Evolutionary conservation across 2,113 vertebrate species (phyloP).

Genomic region (Odocoileus virginianus): DNA sequence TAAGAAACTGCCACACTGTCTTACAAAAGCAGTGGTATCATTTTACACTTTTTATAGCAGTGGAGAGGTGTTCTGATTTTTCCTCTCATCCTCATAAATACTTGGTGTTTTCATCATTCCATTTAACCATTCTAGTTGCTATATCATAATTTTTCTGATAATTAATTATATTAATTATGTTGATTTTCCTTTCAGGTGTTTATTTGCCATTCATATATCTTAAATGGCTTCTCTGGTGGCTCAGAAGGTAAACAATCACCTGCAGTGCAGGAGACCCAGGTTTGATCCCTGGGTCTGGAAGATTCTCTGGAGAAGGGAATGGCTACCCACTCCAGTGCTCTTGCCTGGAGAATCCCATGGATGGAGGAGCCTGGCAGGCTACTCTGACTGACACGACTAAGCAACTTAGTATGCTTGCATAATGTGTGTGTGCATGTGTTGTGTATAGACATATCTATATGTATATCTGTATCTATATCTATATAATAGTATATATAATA

Average conservation of each 20-base stretch:
- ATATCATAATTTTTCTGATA: background rate
- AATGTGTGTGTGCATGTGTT: background rate
- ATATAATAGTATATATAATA: background rate
- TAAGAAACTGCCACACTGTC: background rate
- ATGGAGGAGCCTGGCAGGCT: background rate
- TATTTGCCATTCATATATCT: background rate
- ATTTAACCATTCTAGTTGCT: background rate
- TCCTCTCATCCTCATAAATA: background rate
- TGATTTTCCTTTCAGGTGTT: background rate
- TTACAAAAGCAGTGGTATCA: background rate
- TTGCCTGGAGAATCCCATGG: background rate
- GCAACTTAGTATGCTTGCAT: background rate
- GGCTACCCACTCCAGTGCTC: background rate
- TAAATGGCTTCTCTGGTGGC: background rate
- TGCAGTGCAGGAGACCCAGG: background rate
- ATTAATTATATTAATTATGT: too few species aligned
- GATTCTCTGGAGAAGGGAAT: background rate
- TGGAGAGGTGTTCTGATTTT: background rate
- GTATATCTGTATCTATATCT: too few species aligned
- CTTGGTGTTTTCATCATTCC: background rate
- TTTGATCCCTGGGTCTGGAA: background rate
- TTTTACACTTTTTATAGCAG: background rate
- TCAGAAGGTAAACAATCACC: background rate
- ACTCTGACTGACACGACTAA: background rate
- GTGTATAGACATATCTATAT: background rate